A percentile compares a stretch with the other conserved stretches of the same genome.
Evolutionary conservation across 2,113 vertebrate species (phyloP).

Genomic region (Hippocampus abdominalis): DNA sequence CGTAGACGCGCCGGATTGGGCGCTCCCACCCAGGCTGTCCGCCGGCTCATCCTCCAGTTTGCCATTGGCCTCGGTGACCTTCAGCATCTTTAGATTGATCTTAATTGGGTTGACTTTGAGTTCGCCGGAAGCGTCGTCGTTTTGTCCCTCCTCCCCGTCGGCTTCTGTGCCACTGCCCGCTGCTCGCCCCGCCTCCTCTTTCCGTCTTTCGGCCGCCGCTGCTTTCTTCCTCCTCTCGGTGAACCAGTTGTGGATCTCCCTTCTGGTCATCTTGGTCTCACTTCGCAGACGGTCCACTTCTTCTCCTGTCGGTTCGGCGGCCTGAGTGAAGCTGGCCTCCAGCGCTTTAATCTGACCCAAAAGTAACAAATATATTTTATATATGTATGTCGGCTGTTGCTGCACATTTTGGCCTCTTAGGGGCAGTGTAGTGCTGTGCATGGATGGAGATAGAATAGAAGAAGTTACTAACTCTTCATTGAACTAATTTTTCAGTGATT

Average conservation of each 20-base stretch:
- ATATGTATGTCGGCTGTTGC: too few species aligned
- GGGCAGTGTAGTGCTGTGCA: too few species aligned
- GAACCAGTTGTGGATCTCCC: conserved; percentile 97
- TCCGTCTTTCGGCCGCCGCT: conserved; percentile 74
- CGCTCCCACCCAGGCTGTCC: conserved; percentile 52
- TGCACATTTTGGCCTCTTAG: too few species aligned
- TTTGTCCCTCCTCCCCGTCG: conserved; percentile 68
- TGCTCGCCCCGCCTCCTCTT: conserved; percentile 70
- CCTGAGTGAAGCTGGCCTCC: conserved; percentile 87
- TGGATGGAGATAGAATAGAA: too few species aligned
- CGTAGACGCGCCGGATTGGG: conserved; percentile 26
- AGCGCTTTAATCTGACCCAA: conserved; percentile 66
- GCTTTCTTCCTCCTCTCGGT: conserved; percentile 82
- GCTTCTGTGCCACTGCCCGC: conserved; percentile 50
- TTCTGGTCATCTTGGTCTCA: conserved; percentile 95
- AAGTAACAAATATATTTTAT: background rate
- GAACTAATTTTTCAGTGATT: too few species aligned
- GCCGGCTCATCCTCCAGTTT: conserved; percentile 63
- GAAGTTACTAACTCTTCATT: too few species aligned
- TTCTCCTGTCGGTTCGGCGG: conserved; percentile 79
- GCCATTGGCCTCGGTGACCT: conserved; percentile 85
- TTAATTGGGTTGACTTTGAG: conserved; percentile 96
- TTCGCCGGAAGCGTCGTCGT: conserved; percentile 74
- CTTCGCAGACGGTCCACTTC: conserved; percentile 87
- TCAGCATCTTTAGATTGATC: conserved; percentile 94